Conservation (phyloP, 1,140 invertebrate genomes). For the Brachionus manjavacas region DNA sequence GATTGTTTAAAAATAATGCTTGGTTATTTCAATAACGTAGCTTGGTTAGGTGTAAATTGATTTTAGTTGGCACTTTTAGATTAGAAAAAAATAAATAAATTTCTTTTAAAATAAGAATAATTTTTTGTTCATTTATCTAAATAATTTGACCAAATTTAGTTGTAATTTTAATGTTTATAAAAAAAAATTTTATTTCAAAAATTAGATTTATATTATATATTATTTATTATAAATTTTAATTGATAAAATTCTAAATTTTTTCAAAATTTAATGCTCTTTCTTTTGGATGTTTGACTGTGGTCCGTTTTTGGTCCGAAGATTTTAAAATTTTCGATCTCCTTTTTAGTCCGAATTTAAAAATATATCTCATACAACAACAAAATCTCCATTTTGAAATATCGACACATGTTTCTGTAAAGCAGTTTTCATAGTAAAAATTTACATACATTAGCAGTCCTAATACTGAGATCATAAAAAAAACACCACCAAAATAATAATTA, state of each 20-base stretch:
- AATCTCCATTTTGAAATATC: neutral
- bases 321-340: neutral
- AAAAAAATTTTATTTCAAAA: no score
- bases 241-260: neutral
- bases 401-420: neutral
- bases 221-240: no score
- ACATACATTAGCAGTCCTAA: slow-evolving; percentile 31
- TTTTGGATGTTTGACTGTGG: neutral
- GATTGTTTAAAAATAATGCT: no score
- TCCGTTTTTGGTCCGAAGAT: neutral
- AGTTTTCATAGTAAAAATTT: slow-evolving; percentile 35
- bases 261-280: neutral
- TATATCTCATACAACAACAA: slow-evolving; percentile 8
- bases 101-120: no score
- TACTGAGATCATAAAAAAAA: slow-evolving; percentile 18
- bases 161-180: no score
- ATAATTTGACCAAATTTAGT: no score
- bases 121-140: no score
- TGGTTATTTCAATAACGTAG: no score
- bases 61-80: no score
- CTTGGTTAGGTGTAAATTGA: no score
- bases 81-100: no score
- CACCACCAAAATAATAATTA: slow-evolving; percentile 29
- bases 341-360: neutral
- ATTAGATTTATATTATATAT: no score